Base-by-base conservation (phyloP, 2,797 vertebrate genomes). In the Gymnothorax javanicus region DNA sequence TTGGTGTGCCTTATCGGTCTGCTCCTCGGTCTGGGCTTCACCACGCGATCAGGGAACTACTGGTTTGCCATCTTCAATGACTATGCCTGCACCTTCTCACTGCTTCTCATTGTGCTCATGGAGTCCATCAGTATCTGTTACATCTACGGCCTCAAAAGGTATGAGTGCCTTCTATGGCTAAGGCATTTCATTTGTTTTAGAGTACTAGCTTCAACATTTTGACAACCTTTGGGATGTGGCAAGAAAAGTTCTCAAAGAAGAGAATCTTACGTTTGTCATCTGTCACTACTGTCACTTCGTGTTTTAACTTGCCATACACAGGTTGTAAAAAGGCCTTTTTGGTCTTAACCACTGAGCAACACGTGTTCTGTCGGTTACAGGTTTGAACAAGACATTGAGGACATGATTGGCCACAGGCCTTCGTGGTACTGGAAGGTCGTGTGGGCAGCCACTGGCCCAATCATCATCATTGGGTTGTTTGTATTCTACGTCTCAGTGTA, bases 41-140 rank as follows among this genome's bases (percentile, higher is more conserved):
- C 97, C 89, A 93, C 95, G 84, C 92, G 95, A 0, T 94, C 98
- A 0, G 98, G 98, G 9, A 99, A 95, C 91, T 99, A 99, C 87
- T 99, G 98, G 98, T 98, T 99, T 83, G 95, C 96, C 90, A 97
- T 99, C 71, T 99, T 99, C 93, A 99, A 99, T 0, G 97, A 99
- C 90, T 99, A 98, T 0, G 96, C 96, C 0, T 97, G 97, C 88
- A 97, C 96, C 0, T 96, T 99, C 87, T 97, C 98, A 0, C 94
- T 99, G 91, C 96, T 99, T 90, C 95, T 98, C 88, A 96, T 99
- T 0, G 98, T 98, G 25, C 95, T 99, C 89, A 93, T 97, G 2
- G 98, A 99, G 92, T 94, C 96, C 20, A 54, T 97, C 0, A 92
- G 95, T 0, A 94, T 99, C 90, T 98, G 97, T 59, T 98, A 98